These are phyloP conservation scores for Philopotamus ludificatus DNA, from an alignment of 1,140 invertebrate genomes.

Conservation along the genomic window DNA sequence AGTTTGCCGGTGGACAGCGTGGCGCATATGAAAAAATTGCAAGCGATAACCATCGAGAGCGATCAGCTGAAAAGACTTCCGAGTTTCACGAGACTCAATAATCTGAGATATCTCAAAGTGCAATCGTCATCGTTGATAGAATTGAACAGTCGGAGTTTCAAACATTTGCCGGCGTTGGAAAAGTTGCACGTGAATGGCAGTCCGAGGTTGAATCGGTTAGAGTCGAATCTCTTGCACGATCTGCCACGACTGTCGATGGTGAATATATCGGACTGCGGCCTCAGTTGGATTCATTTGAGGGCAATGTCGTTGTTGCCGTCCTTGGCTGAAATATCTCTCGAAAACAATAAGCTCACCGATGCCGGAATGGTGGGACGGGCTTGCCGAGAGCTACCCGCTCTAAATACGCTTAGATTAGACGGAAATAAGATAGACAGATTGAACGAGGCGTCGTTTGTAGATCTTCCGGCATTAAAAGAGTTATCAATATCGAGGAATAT, in stretches of 20 bases:
- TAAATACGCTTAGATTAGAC: conserved; percentile 69
- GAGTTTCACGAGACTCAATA: conserved; percentile 63
- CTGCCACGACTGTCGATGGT: conserved; percentile 70
- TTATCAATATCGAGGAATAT: conserved; percentile 71
- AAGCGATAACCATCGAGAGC: conserved; percentile 79
- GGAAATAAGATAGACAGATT: conserved; percentile 70
- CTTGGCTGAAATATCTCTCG: conserved; percentile 69
- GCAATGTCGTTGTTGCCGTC: conserved; percentile 69
- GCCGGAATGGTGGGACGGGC: conserved; percentile 76
- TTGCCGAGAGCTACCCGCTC: conserved; percentile 68
- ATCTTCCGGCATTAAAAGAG: conserved; percentile 68
- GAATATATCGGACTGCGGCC: conserved; percentile 75
- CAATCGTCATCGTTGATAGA: conserved; percentile 69
- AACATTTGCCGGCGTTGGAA: conserved; percentile 69
- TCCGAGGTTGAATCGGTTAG: conserved; percentile 62
- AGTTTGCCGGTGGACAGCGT: conserved; percentile 77
- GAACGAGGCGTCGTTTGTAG: conserved; percentile 76
- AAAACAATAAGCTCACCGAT: conserved; percentile 71
- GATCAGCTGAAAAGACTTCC: conserved; percentile 71
- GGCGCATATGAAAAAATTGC: conserved; percentile 69
- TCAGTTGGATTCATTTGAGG: conserved; percentile 77
- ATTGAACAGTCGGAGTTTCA: conserved; percentile 70
- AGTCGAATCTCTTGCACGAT: conserved; percentile 71
- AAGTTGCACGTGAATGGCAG: conserved; percentile 74
- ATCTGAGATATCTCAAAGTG: conserved; percentile 65